A percentile compares a stretch with the other conserved stretches of the same genome.
Evolutionary conservation across 2,113 vertebrate genomes (phyloP).

Genomic region (Thymallus thymallus): DNA sequence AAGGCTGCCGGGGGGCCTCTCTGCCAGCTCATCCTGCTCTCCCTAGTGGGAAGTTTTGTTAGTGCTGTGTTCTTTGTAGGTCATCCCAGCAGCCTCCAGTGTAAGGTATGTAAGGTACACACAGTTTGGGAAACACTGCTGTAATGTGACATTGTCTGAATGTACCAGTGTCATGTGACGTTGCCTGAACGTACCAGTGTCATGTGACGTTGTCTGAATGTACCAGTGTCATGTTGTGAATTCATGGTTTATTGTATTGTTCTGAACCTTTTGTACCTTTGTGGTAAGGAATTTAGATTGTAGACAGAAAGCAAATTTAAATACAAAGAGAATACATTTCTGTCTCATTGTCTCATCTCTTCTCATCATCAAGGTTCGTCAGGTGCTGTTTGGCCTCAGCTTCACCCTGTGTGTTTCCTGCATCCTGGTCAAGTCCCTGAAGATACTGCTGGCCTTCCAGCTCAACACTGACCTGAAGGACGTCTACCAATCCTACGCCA

Average conservation of each 20-base stretch:
- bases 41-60: slow-evolving; percentile 79
- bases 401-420: slow-evolving; percentile 85
- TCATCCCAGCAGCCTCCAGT: slow-evolving; percentile 72
- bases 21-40: slow-evolving; percentile 82
- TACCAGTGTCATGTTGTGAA: too few relatives aligned
- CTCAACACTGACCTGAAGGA: slow-evolving; percentile 78
- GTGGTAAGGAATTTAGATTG: too few relatives aligned
- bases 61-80: slow-evolving; percentile 82
- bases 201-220: too few relatives aligned
- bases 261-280: too few relatives aligned
- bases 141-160: too few relatives aligned
- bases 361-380: slow-evolving; percentile 61
- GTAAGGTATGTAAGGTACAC: slow-evolving; percentile 45
- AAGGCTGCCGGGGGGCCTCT: slow-evolving; percentile 81
- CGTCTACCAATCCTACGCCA: slow-evolving; percentile 72
- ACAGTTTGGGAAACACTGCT: too few relatives aligned
- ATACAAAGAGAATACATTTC: too few relatives aligned
- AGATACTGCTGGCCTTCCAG: slow-evolving; percentile 88
- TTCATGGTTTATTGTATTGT: too few relatives aligned
- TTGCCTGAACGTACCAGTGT: too few relatives aligned
- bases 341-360: too few relatives aligned
- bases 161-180: too few relatives aligned
- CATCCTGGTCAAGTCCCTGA: slow-evolving; percentile 86
- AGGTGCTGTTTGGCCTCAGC: slow-evolving; percentile 83
- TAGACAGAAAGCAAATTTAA: too few relatives aligned